Conservation (phyloP, 2,797 vertebrate species). For the Sebastes taczanowskii region DNA sequence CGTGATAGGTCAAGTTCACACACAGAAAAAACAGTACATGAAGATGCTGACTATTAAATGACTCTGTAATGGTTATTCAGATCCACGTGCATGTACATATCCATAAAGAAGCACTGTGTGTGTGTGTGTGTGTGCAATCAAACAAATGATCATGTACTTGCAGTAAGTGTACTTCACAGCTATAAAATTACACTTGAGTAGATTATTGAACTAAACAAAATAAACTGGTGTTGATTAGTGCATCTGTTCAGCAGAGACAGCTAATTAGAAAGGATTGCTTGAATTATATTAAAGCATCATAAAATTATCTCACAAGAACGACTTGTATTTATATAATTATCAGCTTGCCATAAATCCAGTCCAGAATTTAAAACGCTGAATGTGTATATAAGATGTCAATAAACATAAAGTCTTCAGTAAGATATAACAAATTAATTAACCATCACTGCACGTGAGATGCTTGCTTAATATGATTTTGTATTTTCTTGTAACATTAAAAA, state of each 20-base stretch:
- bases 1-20: neutral
- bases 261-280: constrained; percentile 66
- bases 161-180: constrained; percentile 63
- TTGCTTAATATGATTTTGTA: neutral
- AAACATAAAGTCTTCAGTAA: constrained; percentile 1
- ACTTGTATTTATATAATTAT: constrained; percentile 66
- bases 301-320: constrained; percentile 53
- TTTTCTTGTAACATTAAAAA: neutral
- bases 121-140: constrained; percentile 1
- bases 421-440: constrained; percentile 21
- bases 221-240: constrained; percentile 66
- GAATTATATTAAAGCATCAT: constrained; percentile 58
- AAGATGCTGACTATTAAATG: constrained; percentile 15
- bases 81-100: constrained; percentile 9
- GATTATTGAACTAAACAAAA: constrained; percentile 65
- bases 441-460: constrained; percentile 3
- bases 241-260: constrained; percentile 50
- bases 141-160: constrained; percentile 5
- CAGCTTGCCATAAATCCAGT: constrained; percentile 54
- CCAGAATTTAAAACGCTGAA: constrained; percentile 36
- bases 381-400: constrained; percentile 12
- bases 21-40: neutral
- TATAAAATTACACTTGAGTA: constrained; percentile 71
- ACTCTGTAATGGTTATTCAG: constrained; percentile 17
- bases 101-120: constrained; percentile 4